Evolutionary conservation across 2,113 vertebrate genomes (phyloP).

Genomic region (Stictonetta naevosa): DNA sequence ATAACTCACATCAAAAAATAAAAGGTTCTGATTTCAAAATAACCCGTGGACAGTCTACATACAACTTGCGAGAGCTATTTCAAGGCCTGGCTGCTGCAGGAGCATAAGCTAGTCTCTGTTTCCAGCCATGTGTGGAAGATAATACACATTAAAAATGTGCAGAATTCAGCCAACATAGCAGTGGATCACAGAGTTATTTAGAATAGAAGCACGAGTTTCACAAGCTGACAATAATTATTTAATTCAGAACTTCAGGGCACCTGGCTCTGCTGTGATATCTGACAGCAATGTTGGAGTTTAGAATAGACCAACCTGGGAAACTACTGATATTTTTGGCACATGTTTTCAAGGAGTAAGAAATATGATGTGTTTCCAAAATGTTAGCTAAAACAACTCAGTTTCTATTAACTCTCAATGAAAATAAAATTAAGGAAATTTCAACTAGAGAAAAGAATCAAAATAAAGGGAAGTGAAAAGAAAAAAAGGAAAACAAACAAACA

Average conservation of each 20-base stretch:
- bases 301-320: background rate
- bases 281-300: background rate
- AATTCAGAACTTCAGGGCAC: background rate
- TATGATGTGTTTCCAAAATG: background rate
- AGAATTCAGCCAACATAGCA: background rate
- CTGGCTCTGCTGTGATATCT: background rate
- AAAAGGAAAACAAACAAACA: background rate
- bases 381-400: background rate
- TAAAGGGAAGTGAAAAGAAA: background rate
- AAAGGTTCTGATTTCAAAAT: background rate
- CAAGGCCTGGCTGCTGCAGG: background rate
- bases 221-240: background rate
- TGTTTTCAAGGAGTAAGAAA: background rate
- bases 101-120: background rate
- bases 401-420: background rate
- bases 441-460: background rate
- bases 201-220: background rate
- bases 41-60: background rate
- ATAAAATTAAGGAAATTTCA: background rate
- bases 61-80: background rate
- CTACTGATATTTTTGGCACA: background rate
- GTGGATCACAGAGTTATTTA: background rate
- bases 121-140: background rate
- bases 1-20: background rate
- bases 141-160: background rate